phyloP scores from a whole-genome alignment of 2,888 invertebrate species.

The Conops quadrifasciatus region DNA sequence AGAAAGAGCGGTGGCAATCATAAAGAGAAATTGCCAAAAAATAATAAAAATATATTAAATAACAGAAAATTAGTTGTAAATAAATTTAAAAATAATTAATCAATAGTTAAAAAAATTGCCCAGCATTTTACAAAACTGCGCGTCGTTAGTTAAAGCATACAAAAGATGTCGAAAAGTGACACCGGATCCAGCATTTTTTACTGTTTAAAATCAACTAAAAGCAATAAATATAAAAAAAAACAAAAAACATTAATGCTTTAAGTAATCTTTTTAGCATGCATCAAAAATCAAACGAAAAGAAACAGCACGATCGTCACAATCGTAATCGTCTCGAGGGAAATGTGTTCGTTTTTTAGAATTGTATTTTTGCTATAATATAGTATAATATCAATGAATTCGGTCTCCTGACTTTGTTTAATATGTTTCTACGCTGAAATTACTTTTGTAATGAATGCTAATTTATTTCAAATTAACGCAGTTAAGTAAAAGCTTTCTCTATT shows the following conservation, averaged over 20 bases:
- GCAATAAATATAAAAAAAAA: conserved; percentile 13
- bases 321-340: background rate
- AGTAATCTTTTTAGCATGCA: conserved; percentile 25
- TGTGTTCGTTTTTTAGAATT: conserved; percentile 16
- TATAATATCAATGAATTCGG: background rate
- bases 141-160: background rate
- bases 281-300: background rate
- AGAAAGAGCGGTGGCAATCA: too few species aligned
- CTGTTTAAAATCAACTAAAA: conserved; percentile 12
- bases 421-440: too few species aligned
- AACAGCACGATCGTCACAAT: too few species aligned
- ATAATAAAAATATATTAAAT: background rate
- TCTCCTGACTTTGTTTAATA: too few species aligned
- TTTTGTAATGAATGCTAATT: too few species aligned
- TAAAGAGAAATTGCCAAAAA: too few species aligned
- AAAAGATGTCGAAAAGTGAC: background rate
- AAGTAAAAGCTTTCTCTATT: too few species aligned
- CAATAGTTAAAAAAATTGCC: background rate
- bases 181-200: conserved; percentile 11
- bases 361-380: background rate
- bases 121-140: conserved; percentile 17
- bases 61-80: conserved; percentile 10
- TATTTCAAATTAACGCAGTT: too few species aligned
- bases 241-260: background rate
- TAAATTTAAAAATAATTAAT: conserved; percentile 11